Evolutionary conservation across 2,888 invertebrate species (phyloP).

Genomic region (Fragum fragum): DNA sequence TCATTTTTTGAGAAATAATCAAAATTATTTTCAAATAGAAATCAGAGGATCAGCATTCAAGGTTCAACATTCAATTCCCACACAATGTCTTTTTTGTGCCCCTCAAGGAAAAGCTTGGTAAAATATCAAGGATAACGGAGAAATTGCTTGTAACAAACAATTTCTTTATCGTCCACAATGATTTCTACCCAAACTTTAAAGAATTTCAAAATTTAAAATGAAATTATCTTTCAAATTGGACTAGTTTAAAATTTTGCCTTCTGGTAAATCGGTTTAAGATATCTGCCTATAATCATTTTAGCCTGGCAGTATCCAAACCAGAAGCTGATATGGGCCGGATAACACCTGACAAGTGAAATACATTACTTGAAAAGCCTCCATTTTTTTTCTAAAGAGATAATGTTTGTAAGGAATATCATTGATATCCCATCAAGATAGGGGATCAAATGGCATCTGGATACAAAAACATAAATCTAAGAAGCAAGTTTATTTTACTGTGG

Average conservation of each 20-base stretch:
- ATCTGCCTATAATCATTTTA: conserved; percentile 10
- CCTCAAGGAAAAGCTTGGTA: too few species aligned
- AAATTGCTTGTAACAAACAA: too few species aligned
- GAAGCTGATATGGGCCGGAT: conserved; percentile 24
- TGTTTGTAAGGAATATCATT: conserved; percentile 27
- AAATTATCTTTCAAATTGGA: too few species aligned
- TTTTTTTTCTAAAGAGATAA: conserved; percentile 19
- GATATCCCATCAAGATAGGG: conserved; percentile 23
- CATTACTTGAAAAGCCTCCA: conserved; percentile 23
- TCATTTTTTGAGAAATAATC: too few species aligned
- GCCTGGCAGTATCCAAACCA: conserved; percentile 16
- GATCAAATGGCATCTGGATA: conserved; percentile 34
- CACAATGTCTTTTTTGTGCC: too few species aligned
- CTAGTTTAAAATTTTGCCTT: too few species aligned
- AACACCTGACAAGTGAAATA: conserved; percentile 32
- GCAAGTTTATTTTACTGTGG: neutral
- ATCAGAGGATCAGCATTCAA: neutral
- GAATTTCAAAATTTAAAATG: too few species aligned
- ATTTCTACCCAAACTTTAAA: too few species aligned
- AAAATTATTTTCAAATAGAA: too few species aligned
- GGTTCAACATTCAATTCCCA: too few species aligned
- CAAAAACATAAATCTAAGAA: conserved; percentile 19
- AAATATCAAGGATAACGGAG: too few species aligned
- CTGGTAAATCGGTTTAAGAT: neutral
- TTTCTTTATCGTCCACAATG: too few species aligned